Conservation (phyloP, 2,113 vertebrate species). For the Hemicordylus capensis region DNA sequence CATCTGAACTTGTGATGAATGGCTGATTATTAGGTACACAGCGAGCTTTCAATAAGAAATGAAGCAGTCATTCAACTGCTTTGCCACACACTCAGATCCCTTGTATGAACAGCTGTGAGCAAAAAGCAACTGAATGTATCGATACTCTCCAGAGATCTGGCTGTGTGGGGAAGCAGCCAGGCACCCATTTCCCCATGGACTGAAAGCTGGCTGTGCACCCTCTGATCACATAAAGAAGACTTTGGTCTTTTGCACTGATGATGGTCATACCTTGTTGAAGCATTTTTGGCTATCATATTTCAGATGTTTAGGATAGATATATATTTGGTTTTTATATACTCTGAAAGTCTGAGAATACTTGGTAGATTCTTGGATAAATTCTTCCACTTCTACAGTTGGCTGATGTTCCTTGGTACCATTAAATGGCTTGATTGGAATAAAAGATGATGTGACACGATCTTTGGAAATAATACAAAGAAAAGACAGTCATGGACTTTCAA, state of each 20-base stretch:
- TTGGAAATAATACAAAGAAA: constrained; percentile 66
- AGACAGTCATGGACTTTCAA: constrained; percentile 27
- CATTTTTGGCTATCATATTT: constrained; percentile 98
- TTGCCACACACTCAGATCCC: background rate
- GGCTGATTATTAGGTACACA: background rate
- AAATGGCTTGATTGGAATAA: constrained; percentile 94
- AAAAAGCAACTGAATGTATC: background rate
- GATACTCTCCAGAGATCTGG: background rate
- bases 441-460: constrained; percentile 97
- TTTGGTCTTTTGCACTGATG: background rate
- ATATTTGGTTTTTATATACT: constrained; percentile 96
- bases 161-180: background rate
- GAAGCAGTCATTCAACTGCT: background rate
- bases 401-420: constrained; percentile 80
- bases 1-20: background rate
- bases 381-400: constrained; percentile 93
- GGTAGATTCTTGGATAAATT: constrained; percentile 90
- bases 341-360: constrained; percentile 91
- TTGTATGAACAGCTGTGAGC: background rate
- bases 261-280: constrained; percentile 89
- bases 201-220: background rate
- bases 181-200: background rate
- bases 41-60: background rate
- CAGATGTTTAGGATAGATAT: constrained; percentile 96
- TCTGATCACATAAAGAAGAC: background rate